phyloP scores from a whole-genome alignment of 2,113 vertebrate species.

The Oncorhynchus kisutch region DNA sequence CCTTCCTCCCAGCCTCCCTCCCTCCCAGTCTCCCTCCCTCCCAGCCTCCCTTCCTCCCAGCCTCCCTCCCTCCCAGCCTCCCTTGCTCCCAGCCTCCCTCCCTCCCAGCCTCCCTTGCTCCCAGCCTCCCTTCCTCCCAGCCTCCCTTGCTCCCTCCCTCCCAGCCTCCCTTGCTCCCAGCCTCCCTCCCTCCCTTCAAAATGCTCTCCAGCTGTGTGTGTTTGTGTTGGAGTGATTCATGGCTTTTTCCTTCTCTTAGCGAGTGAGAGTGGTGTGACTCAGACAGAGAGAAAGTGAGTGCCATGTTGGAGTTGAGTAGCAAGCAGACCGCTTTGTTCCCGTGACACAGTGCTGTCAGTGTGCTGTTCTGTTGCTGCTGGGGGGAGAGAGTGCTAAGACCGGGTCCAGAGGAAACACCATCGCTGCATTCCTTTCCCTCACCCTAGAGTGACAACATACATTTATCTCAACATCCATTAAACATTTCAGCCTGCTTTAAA shows the following conservation, averaged over 20 bases:
- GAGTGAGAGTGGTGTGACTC: conserved; percentile 39
- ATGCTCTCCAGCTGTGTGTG: conserved; percentile 14
- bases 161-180: not conserved
- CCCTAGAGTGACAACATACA: conserved; percentile 45
- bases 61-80: not conserved
- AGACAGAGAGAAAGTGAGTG: conserved; percentile 22
- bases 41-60: not conserved
- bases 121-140: not conserved
- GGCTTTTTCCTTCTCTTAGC: conserved; percentile 20
- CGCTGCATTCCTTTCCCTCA: conserved; percentile 32
- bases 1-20: no score
- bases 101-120: not conserved
- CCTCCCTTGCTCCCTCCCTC: not conserved
- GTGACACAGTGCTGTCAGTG: conserved; percentile 46
- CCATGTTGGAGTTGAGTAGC: conserved; percentile 33
- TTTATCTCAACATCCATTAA: conserved; percentile 43
- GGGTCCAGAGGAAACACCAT: conserved; percentile 43
- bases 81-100: no score
- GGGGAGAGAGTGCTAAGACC: conserved; percentile 50
- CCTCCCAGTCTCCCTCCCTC: no score
- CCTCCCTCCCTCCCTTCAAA: not conserved
- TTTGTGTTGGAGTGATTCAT: conserved; percentile 43
- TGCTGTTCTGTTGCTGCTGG: conserved; percentile 41
- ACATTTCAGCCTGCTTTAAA: conserved; percentile 47
- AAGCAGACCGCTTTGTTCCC: conserved; percentile 42